Evolutionary conservation across 2,113 vertebrate genomes (phyloP).

Genomic region (Epinephelus cyanopodus): DNA sequence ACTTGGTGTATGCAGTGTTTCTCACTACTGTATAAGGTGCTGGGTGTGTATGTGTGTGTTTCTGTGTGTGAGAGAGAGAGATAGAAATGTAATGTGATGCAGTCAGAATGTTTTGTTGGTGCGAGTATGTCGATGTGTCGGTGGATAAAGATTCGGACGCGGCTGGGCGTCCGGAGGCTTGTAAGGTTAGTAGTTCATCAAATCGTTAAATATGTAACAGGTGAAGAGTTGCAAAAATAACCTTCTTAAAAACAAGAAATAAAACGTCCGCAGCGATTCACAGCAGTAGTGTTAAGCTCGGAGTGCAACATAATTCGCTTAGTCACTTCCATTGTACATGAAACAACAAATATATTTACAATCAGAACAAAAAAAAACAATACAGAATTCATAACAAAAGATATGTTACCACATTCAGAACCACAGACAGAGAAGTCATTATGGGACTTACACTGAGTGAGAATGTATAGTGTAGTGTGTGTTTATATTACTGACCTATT

Average conservation of each 20-base stretch:
- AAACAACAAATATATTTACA: conserved; percentile 81
- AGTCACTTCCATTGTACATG: conserved; percentile 63
- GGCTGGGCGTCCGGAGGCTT: conserved; percentile 59
- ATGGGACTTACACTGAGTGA: conserved; percentile 29
- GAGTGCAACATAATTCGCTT: conserved; percentile 70
- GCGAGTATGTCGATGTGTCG: conserved; percentile 16
- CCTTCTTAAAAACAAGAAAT: conserved; percentile 65
- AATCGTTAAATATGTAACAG: conserved; percentile 65
- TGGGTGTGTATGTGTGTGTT: conserved; percentile 37
- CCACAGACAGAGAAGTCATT: conserved; percentile 45
- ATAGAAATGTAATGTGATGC: conserved; percentile 18
- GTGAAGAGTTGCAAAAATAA: conserved; percentile 71
- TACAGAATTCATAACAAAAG: conserved; percentile 38
- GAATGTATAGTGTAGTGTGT: conserved; percentile 53
- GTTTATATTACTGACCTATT: conserved; percentile 40
- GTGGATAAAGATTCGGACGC: conserved; percentile 50
- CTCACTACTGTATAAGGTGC: conserved; percentile 68
- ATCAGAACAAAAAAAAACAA: conserved; percentile 52
- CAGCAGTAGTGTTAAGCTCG: conserved; percentile 70
- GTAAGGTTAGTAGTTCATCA: conserved; percentile 73
- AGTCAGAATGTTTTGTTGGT: background rate
- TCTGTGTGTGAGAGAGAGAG: background rate
- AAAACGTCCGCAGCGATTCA: conserved; percentile 52
- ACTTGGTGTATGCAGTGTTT: conserved; percentile 50
- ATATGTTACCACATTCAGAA: conserved; percentile 68